Conservation (phyloP, 2,113 vertebrate species). For the Pteropus alecto region DNA sequence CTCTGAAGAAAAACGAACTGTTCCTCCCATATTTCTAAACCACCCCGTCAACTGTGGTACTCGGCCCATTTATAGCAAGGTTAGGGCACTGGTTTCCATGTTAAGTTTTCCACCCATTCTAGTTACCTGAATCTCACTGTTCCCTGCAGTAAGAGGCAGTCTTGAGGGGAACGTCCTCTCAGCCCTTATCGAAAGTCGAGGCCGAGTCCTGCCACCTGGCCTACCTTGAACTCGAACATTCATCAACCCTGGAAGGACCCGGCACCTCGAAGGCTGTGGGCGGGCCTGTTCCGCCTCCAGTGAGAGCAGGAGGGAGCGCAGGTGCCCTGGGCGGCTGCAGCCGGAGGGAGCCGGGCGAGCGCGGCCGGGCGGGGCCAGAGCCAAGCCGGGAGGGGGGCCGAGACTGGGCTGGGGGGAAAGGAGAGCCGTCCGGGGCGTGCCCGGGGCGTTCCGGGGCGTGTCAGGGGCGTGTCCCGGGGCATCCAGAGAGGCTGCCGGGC, state of each 20-base stretch:
- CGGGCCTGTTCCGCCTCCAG: rapidly evolving
- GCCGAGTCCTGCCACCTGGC: background rate
- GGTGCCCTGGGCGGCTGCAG: rapidly evolving
- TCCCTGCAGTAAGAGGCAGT: background rate
- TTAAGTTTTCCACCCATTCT: background rate
- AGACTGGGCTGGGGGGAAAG: rapidly evolving
- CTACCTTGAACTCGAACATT: background rate
- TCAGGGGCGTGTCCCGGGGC: rapidly evolving
- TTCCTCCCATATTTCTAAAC: background rate
- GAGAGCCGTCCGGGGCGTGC: rapidly evolving
- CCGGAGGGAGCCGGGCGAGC: rapidly evolving
- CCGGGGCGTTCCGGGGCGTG: background rate
- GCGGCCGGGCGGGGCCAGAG: rapidly evolving
- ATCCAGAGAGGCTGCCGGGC: rapidly evolving
- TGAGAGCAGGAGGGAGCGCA: rapidly evolving
- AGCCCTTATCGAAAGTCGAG: background rate
- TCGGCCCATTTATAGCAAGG: background rate
- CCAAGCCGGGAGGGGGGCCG: background rate
- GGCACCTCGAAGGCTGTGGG: background rate
- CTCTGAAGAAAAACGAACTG: background rate
- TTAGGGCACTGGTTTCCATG: background rate
- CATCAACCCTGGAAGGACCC: background rate
- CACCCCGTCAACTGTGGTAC: no score
- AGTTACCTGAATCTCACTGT: no score
- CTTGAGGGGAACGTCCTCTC: background rate